Evolutionary conservation across 2,797 vertebrate species (phyloP).

Genomic region (Danio choprae): DNA sequence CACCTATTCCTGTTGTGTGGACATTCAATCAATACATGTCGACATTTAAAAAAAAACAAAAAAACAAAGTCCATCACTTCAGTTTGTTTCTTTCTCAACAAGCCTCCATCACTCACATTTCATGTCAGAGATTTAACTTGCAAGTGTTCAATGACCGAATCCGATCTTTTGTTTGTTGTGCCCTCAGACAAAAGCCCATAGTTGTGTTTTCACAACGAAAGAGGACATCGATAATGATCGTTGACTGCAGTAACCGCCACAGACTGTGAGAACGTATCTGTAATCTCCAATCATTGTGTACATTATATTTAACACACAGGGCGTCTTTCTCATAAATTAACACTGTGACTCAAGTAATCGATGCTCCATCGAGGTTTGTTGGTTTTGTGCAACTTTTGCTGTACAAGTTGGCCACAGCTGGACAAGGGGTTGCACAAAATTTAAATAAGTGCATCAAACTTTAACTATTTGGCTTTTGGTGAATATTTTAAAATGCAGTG

Average conservation of each 20-base stretch:
- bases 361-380: not conserved
- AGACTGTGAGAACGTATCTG: slow-evolving; percentile 6
- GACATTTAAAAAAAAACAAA: too few relatives aligned
- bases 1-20: not conserved
- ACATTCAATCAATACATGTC: not conserved
- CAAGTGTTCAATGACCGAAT: slow-evolving; percentile 14
- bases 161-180: slow-evolving; percentile 48
- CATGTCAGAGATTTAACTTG: slow-evolving; percentile 20
- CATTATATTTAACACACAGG: not conserved
- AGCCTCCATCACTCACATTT: slow-evolving; percentile 3
- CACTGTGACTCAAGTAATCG: not conserved
- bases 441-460: not conserved
- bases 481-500: not conserved
- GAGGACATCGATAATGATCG: slow-evolving; percentile 7
- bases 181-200: slow-evolving; percentile 24
- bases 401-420: not conserved
- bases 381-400: not conserved
- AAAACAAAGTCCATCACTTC: slow-evolving; percentile 10
- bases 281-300: not conserved
- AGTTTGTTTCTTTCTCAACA: slow-evolving; percentile 19
- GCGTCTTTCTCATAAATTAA: not conserved
- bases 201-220: slow-evolving; percentile 48
- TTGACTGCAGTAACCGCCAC: slow-evolving; percentile 21
- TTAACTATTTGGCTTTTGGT: not conserved
- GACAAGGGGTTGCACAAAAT: not conserved